These are phyloP conservation scores for Halichoerus grypus DNA, from an alignment of 2,113 vertebrate genomes.

Conservation along the genomic window DNA sequence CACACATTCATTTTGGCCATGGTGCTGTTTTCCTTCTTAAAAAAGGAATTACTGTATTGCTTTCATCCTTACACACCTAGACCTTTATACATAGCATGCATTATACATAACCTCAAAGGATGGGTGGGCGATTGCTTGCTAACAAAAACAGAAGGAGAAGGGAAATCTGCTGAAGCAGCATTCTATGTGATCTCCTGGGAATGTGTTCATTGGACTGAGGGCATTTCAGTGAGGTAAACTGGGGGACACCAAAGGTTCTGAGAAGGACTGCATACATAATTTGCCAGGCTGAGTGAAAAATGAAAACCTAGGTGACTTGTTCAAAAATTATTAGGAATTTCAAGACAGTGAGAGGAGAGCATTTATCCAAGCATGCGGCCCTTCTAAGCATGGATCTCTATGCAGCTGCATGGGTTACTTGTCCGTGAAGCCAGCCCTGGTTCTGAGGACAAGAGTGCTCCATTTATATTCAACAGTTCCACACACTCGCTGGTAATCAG, in stretches of 20 bases:
- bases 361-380: neutral
- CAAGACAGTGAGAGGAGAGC: neutral
- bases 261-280: neutral
- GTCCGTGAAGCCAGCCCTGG: neutral
- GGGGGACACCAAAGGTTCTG: neutral
- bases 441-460: neutral
- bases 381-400: neutral
- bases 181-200: constrained; percentile 11
- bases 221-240: constrained; percentile 24
- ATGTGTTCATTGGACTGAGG: neutral
- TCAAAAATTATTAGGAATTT: constrained; percentile 22
- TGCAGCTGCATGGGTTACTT: neutral
- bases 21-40: constrained; percentile 39
- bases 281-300: neutral
- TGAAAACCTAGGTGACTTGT: neutral
- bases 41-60: constrained; percentile 12
- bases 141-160: constrained; percentile 65
- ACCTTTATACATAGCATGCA: neutral
- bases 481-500: neutral
- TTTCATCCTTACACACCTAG: constrained; percentile 56
- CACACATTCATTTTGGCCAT: constrained; percentile 51
- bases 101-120: constrained; percentile 49
- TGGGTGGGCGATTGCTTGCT: constrained; percentile 7
- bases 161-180: constrained; percentile 46
- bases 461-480: neutral